Percentiles rank a stretch among this genome's conserved stretches.
phyloP scores from a whole-genome alignment of 2,888 invertebrate genomes.

The Morpho helenor region DNA sequence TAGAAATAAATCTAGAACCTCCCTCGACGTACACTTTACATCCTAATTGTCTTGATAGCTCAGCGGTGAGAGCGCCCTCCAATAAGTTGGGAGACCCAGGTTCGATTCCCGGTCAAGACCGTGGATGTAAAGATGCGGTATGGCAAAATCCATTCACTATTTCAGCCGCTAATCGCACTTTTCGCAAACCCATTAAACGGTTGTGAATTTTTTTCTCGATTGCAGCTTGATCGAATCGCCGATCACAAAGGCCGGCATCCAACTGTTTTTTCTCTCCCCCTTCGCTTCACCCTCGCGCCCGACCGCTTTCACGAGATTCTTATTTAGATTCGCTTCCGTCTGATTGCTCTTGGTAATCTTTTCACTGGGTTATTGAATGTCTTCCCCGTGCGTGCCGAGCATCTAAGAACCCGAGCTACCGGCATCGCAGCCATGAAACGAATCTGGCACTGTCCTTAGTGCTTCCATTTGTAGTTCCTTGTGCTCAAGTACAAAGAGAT shows the following conservation, averaged over 20 bases:
- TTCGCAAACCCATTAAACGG: constrained; percentile 52
- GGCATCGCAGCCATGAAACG: constrained; percentile 45
- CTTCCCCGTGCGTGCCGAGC: constrained; percentile 71
- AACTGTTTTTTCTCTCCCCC: constrained; percentile 65
- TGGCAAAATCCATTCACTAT: constrained; percentile 27
- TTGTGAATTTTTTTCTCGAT: constrained; percentile 60
- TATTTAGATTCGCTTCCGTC: constrained; percentile 80
- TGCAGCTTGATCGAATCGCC: constrained; percentile 71
- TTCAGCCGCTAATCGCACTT: constrained; percentile 46
- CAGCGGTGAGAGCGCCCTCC: constrained; percentile 74
- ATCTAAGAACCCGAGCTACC: constrained; percentile 48
- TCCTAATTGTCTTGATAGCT: constrained; percentile 77
- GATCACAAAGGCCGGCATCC: constrained; percentile 66
- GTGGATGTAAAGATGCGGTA: constrained; percentile 50
- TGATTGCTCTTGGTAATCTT: constrained; percentile 79
- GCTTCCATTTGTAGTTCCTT: constrained; percentile 45
- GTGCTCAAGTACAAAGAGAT: constrained; percentile 47
- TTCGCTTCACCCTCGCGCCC: constrained; percentile 51
- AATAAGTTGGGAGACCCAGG: constrained; percentile 63
- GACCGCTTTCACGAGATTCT: constrained; percentile 76
- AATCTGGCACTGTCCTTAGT: constrained; percentile 53
- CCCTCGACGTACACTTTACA: constrained; percentile 39
- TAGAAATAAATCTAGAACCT: neutral
- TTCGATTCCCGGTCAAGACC: constrained; percentile 78
- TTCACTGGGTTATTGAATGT: constrained; percentile 78